Evolutionary conservation across 2,888 invertebrate species (phyloP), one percentile per base, ranked within the genome.

Genomic region (Plutella xylostella): DNA sequence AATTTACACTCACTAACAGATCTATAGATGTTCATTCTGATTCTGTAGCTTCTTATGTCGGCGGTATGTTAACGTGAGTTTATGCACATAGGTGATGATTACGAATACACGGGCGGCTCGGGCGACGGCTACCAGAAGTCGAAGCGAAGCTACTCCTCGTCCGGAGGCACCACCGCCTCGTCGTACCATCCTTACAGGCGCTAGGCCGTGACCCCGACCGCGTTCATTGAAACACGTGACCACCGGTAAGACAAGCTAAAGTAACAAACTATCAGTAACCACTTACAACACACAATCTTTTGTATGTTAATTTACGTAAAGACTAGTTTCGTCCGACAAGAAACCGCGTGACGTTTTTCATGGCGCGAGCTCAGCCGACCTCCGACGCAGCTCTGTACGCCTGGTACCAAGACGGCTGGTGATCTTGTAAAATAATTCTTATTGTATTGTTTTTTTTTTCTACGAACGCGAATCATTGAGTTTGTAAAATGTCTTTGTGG

Each of bases 181-280:
- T 82, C 84, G 28, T 85, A 80, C 65, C 84, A 84, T 56, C 84
- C 84, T 53, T 85, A 85, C 65, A 61, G 84, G 55, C 84, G 84
- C 60, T 82, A 78, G 58, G 51, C 61, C 65, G 51, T 72, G n/a
- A n/a, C n/a, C n/a, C n/a, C n/a, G n/a, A n/a, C n/a, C n/a, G n/a
- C n/a, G n/a, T n/a, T n/a, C n/a, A n/a, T n/a, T n/a, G n/a, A n/a
- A n/a, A 19, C 21, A n/a, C n/a, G n/a, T n/a, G n/a, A n/a, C n/a
- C n/a, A n/a, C n/a, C n/a, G n/a, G n/a, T n/a, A n/a, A n/a, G n/a
- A n/a, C n/a, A n/a, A n/a, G n/a, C n/a, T n/a, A n/a, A n/a, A n/a
- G n/a, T n/a, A n/a, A n/a, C n/a, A n/a, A n/a, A n/a, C n/a, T n/a
- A n/a, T n/a, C n/a, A n/a, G n/a, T n/a, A n/a, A n/a, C n/a, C n/a